These are phyloP conservation scores for Nibea coibor DNA, from an alignment of 2,113 vertebrate species.

Conservation along the genomic window DNA sequence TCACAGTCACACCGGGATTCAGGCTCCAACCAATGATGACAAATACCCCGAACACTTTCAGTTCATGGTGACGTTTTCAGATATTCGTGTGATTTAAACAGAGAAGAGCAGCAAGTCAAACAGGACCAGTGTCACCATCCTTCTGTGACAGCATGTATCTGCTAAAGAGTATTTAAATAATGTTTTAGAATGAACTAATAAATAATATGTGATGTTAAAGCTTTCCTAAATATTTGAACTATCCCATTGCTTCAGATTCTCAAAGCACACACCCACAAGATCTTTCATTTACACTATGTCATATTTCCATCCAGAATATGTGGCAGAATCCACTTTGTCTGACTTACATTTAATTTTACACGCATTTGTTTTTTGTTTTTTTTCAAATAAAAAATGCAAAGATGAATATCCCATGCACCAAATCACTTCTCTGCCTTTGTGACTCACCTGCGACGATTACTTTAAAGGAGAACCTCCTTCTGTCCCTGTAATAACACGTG, in stretches of 20 bases:
- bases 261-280: too few species aligned
- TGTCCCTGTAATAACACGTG: slow-evolving; percentile 72
- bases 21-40: not conserved
- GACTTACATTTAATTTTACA: too few species aligned
- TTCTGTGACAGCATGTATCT: too few species aligned
- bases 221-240: not conserved
- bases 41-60: not conserved
- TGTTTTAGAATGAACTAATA: not conserved
- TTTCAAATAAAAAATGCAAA: not conserved
- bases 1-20: not conserved
- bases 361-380: not conserved
- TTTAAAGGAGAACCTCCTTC: slow-evolving; percentile 67
- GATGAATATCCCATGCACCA: not conserved
- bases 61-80: not conserved
- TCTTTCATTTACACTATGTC: too few species aligned
- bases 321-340: too few species aligned
- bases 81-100: not conserved
- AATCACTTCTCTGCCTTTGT: not conserved
- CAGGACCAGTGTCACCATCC: too few species aligned
- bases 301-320: not conserved
- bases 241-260: not conserved
- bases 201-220: not conserved
- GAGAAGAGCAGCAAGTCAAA: not conserved
- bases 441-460: slow-evolving; percentile 77
- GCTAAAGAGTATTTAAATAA: too few species aligned